Evolutionary conservation across 92 coral and sea anemone genomes (phyloP), one percentile per base, ranked within the genome.

Genomic region (Heteractis magnifica): DNA sequence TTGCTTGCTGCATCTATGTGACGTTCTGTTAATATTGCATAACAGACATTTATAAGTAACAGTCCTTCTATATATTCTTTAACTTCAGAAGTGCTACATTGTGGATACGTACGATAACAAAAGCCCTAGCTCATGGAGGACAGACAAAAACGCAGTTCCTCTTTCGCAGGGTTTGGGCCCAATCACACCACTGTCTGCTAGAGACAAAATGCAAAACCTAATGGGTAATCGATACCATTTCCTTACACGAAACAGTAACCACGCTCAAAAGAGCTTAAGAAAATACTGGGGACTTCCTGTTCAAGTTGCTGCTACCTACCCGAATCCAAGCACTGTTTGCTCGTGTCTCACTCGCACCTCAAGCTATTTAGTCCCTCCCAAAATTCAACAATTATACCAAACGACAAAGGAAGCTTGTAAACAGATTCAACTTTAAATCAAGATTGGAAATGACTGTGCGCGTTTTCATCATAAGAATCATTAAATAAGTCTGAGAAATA

Each of bases 201-300:
- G 83, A 12, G 88, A 82, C 70, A 79, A 88, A 52, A 90, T 90
- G 93, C 90, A 87, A 79, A 71, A 56, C 44, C 68, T 87, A 18
- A 87, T 90, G 88, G 93, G 93, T 21, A 41, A 79, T 60, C 71
- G 75, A 12, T 90, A 87, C 50, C 85, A 90, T 75, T 79, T 85
- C 20, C 65, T 88, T 20, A 87, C 83, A 34, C 85, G 85, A 82
- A 90, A 90, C 79, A 83, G 93, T 34, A 86, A 90, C 81, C 86
- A 83, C 64, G 93, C 93, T 12, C 88, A 78, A 51, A 77, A 87
- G 81, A 85, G 72, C 52, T 71, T 90, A 78, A 83, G 88, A 65
- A 79, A 65, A 20, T 79, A 49, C 23, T 90, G 90, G 90, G 80
- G 88, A 11, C 85, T 90, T 49, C 74, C 74, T 16, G 85, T 75